Evolutionary conservation across 2,113 vertebrate genomes (phyloP).

Genomic region (Macheiramphus alcinus): DNA sequence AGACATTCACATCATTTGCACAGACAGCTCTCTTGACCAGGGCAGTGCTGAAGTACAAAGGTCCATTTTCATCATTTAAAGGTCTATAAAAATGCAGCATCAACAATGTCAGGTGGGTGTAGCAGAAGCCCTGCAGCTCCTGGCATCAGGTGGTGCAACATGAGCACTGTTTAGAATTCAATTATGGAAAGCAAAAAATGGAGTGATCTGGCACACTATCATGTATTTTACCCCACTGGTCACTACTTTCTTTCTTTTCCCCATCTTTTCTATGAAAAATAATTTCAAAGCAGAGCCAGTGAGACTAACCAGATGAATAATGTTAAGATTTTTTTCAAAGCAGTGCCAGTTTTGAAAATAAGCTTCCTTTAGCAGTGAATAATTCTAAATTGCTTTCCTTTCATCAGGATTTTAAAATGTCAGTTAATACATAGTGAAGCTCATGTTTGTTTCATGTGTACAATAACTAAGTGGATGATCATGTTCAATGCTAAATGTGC

Average conservation of each 20-base stretch:
- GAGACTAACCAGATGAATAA: background rate
- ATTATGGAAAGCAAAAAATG: background rate
- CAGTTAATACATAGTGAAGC: background rate
- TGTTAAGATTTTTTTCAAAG: background rate
- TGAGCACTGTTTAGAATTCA: background rate
- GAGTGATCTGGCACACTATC: background rate
- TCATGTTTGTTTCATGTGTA: background rate
- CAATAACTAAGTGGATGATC: background rate
- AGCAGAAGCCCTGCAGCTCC: constrained; percentile 47
- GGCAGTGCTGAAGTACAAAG: background rate
- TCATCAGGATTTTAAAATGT: background rate
- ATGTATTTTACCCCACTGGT: background rate
- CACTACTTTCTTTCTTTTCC: background rate
- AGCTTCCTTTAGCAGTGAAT: background rate
- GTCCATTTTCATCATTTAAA: constrained; percentile 44
- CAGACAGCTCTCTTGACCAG: constrained; percentile 1
- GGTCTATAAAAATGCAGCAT: constrained; percentile 38
- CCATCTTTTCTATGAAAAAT: background rate
- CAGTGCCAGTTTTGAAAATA: background rate
- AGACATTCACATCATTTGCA: background rate
- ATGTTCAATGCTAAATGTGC: background rate
- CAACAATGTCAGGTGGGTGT: constrained; percentile 28
- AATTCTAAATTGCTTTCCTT: background rate
- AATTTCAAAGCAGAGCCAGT: background rate
- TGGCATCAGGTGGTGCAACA: constrained; percentile 60